phyloP scores from a whole-genome alignment of 2,888 invertebrate species.

The Tortrix viridana region DNA sequence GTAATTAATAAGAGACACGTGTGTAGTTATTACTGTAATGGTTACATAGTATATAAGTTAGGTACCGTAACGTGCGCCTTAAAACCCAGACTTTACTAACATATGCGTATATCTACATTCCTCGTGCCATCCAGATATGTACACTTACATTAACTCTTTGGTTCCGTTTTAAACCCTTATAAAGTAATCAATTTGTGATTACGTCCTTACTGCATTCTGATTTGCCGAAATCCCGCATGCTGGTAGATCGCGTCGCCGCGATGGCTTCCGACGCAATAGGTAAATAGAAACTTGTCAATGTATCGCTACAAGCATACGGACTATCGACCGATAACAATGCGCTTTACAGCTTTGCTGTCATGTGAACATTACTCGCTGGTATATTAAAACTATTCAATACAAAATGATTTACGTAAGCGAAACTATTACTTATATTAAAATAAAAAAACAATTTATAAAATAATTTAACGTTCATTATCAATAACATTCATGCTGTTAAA shows the following conservation, averaged over 20 bases:
- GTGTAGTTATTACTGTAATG: conserved; percentile 10
- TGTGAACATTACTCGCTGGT: conserved; percentile 1
- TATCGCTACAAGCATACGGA: too few relatives aligned
- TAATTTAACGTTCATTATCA: not conserved
- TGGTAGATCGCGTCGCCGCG: too few relatives aligned
- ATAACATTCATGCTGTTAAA: conserved; percentile 17
- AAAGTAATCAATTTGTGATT: conserved; percentile 20
- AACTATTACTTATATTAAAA: conserved; percentile 4
- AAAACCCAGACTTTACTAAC: conserved; percentile 45
- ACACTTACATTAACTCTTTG: conserved; percentile 50
- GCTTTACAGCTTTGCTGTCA: too few relatives aligned
- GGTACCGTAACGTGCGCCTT: conserved; percentile 46
- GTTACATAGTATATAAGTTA: conserved; percentile 55
- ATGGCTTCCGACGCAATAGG: too few relatives aligned
- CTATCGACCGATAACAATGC: too few relatives aligned
- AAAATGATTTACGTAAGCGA: not conserved
- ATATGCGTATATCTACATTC: conserved; percentile 31
- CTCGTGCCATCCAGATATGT: conserved; percentile 54
- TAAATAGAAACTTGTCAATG: too few relatives aligned
- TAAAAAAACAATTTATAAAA: not conserved
- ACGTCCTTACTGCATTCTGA: conserved; percentile 13
- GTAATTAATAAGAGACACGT: not conserved
- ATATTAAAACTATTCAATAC: conserved; percentile 6
- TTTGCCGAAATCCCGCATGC: not conserved
- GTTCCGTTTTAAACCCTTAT: conserved; percentile 43